Evolutionary conservation across 2,888 invertebrate species (phyloP).

Genomic region (Pristionchus entomophagus): DNA sequence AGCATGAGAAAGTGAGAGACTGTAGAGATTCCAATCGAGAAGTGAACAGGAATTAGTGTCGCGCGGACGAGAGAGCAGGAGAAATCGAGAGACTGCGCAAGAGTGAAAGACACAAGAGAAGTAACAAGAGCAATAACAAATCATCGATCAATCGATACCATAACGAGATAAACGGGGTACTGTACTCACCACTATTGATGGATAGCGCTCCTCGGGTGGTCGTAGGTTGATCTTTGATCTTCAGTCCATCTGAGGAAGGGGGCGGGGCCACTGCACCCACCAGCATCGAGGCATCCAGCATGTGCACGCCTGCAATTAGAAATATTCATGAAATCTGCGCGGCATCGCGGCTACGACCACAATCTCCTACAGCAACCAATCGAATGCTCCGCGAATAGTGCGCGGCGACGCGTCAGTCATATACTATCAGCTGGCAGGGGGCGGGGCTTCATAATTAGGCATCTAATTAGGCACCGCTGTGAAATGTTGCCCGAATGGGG

Average conservation of each 20-base stretch:
- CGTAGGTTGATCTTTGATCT: slow-evolving; percentile 35
- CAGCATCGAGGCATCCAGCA: slow-evolving; percentile 42
- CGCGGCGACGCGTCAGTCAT: neutral
- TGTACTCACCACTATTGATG: slow-evolving; percentile 35
- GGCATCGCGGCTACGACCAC: neutral
- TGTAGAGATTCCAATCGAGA: neutral
- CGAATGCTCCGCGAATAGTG: neutral
- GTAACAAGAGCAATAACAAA: slow-evolving; percentile 19
- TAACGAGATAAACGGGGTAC: neutral
- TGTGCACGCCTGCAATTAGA: slow-evolving; percentile 27
- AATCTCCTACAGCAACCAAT: neutral
- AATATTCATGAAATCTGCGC: neutral
- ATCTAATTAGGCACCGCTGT: neutral
- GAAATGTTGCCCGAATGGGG: neutral
- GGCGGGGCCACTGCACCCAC: slow-evolving; percentile 32
- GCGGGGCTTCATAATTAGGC: neutral
- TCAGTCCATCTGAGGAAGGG: neutral
- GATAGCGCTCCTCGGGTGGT: slow-evolving; percentile 23
- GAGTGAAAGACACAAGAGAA: neutral
- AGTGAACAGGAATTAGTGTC: slow-evolving; percentile 21
- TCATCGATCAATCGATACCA: neutral
- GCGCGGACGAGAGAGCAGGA: slow-evolving; percentile 3
- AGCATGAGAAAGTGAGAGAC: neutral
- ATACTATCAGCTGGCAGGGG: neutral
- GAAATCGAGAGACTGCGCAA: slow-evolving; percentile 1